A percentile compares a stretch with the other conserved stretches of the same genome.
Evolutionary conservation across 2,888 invertebrate genomes (phyloP).

Genomic region (Epinotia brunnichana): DNA sequence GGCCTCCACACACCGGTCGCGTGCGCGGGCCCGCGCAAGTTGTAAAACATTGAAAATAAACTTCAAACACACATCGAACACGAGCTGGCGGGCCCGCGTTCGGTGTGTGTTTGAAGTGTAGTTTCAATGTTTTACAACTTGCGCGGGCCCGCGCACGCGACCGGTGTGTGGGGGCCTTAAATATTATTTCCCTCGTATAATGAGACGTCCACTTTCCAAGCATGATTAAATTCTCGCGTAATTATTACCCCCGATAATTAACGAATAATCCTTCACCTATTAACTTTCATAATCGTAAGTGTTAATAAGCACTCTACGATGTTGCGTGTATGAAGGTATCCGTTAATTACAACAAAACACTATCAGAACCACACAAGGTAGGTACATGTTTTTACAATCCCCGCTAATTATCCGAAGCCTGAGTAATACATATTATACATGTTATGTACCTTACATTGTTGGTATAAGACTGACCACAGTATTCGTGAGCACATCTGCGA

Average conservation of each 20-base stretch:
- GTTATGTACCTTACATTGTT: slow-evolving; percentile 9
- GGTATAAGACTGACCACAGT: slow-evolving; percentile 24
- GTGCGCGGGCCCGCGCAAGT: too few species aligned
- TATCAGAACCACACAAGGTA: slow-evolving; percentile 18
- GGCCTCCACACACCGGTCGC: too few species aligned
- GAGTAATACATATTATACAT: slow-evolving; percentile 15
- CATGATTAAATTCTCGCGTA: slow-evolving; percentile 9
- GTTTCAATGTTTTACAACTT: too few species aligned
- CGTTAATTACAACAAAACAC: slow-evolving; percentile 26
- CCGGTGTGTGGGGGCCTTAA: too few species aligned
- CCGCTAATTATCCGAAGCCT: slow-evolving; percentile 24
- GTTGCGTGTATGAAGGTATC: slow-evolving; percentile 17
- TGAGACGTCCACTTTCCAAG: neutral
- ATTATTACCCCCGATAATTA: neutral
- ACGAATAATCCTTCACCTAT: slow-evolving; percentile 14
- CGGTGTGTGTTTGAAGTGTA: too few species aligned
- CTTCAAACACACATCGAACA: too few species aligned
- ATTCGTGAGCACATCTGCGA: slow-evolving; percentile 29
- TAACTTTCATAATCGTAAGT: slow-evolving; percentile 30
- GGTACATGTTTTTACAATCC: slow-evolving; percentile 27
- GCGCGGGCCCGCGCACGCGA: too few species aligned
- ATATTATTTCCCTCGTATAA: neutral
- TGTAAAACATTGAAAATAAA: too few species aligned
- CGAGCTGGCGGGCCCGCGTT: too few species aligned
- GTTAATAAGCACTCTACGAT: slow-evolving; percentile 20